Evolutionary conservation across 1,140 invertebrate genomes (phyloP).

Genomic region (Philopotamus ludificatus): DNA sequence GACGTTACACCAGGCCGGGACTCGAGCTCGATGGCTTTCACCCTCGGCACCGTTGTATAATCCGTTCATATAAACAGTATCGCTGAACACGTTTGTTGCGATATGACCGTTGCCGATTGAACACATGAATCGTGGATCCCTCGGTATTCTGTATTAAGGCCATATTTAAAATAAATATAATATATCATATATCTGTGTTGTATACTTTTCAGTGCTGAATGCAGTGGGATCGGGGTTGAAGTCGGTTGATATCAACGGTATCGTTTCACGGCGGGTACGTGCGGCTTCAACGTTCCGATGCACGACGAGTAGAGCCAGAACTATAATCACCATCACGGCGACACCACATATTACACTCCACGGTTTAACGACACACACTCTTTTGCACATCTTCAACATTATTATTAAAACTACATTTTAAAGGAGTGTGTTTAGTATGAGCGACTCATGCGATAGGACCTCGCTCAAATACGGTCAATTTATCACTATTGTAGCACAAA

Average conservation of each 20-base stretch:
- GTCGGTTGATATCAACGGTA: conserved; percentile 45
- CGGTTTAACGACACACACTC: conserved; percentile 44
- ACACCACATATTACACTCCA: conserved; percentile 51
- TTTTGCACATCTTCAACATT: background rate
- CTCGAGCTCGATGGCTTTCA: conserved; percentile 56
- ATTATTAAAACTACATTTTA: background rate
- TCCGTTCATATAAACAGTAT: conserved; percentile 60
- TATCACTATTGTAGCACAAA: too few relatives aligned
- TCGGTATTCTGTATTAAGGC: conserved; percentile 49
- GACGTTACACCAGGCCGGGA: conserved; percentile 60
- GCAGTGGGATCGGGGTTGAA: conserved; percentile 46
- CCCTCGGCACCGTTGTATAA: conserved; percentile 58
- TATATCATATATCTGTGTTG: conserved; percentile 2
- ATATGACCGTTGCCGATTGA: conserved; percentile 60
- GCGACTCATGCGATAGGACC: too few relatives aligned
- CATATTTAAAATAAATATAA: background rate
- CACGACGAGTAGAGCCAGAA: conserved; percentile 47
- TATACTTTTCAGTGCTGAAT: conserved; percentile 50
- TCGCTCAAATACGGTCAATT: too few relatives aligned
- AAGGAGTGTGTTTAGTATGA: background rate
- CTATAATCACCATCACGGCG: conserved; percentile 45
- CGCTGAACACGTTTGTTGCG: conserved; percentile 59
- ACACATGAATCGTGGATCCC: conserved; percentile 57
- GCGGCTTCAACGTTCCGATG: conserved; percentile 46
- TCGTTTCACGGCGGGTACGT: conserved; percentile 40